These are phyloP conservation scores for Leptinotarsa haldemani DNA, from an alignment of 2,888 invertebrate species.

Conservation along the genomic window DNA sequence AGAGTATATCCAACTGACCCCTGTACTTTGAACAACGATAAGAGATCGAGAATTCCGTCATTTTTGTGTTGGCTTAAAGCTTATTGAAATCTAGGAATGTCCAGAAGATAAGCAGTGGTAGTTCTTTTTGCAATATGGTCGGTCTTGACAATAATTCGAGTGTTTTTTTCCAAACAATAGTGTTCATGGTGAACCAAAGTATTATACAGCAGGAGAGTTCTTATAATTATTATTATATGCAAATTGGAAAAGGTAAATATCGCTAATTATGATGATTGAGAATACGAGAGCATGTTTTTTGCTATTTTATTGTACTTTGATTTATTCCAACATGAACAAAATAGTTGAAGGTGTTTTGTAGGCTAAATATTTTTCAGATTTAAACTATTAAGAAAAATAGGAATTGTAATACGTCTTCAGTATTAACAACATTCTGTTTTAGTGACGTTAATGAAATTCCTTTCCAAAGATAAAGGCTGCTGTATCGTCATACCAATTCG, in stretches of 20 bases:
- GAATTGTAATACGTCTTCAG: too few relatives aligned
- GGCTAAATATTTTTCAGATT: too few relatives aligned
- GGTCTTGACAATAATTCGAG: slow-evolving; percentile 55
- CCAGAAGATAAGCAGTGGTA: slow-evolving; percentile 23
- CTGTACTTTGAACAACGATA: slow-evolving; percentile 24
- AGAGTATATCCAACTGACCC: slow-evolving; percentile 14
- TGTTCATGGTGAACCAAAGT: slow-evolving; percentile 61
- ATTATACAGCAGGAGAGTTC: slow-evolving; percentile 57
- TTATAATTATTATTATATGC: slow-evolving; percentile 63
- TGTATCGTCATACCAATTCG: too few relatives aligned
- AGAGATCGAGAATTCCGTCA: slow-evolving; percentile 16
- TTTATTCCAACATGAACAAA: not conserved
- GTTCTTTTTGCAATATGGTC: slow-evolving; percentile 45
- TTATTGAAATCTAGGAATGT: slow-evolving; percentile 25
- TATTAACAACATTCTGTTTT: too few relatives aligned
- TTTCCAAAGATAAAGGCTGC: too few relatives aligned
- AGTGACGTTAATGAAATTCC: too few relatives aligned
- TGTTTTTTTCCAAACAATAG: slow-evolving; percentile 58
- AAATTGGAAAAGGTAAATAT: slow-evolving; percentile 62
- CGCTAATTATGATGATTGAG: not conserved
- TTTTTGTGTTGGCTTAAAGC: slow-evolving; percentile 14
- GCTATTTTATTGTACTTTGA: not conserved
- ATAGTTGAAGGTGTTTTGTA: not conserved
- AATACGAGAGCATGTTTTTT: too few relatives aligned
- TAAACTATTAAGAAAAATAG: too few relatives aligned